phyloP scores from a whole-genome alignment of 2,888 invertebrate genomes.

The Smittia aterrima region DNA sequence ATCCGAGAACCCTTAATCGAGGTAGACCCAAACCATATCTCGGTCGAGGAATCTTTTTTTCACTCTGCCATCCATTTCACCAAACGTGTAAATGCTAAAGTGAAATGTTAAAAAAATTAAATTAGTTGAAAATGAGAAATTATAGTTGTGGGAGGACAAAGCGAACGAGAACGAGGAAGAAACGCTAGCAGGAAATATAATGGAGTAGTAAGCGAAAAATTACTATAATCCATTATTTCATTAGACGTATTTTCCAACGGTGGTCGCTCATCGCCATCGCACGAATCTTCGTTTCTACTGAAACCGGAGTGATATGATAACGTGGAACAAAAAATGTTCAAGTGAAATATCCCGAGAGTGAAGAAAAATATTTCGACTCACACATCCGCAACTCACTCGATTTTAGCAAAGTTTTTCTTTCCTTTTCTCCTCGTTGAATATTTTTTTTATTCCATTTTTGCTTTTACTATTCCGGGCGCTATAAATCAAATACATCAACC shows the following conservation, averaged over 20 bases:
- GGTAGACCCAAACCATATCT: constrained; percentile 37
- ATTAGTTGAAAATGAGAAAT: constrained; percentile 41
- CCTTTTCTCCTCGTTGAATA: constrained; percentile 18
- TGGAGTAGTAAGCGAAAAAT: constrained; percentile 36
- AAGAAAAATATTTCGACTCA: background rate
- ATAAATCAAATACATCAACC: constrained; percentile 41
- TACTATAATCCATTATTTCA: constrained; percentile 37
- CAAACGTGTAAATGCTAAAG: constrained; percentile 34
- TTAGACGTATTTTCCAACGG: background rate
- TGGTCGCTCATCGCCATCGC: background rate
- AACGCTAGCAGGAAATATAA: constrained; percentile 25
- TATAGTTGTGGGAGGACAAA: constrained; percentile 23
- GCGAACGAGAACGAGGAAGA: background rate
- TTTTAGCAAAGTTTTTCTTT: constrained; percentile 12
- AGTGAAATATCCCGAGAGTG: background rate
- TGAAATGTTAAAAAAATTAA: constrained; percentile 27
- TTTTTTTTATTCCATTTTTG: constrained; percentile 34
- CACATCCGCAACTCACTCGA: background rate
- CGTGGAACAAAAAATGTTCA: background rate
- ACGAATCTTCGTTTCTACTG: background rate
- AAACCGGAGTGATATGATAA: background rate
- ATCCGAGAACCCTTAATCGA: constrained; percentile 34
- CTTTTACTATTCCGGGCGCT: constrained; percentile 34
- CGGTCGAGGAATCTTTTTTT: constrained; percentile 27
- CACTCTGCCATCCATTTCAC: constrained; percentile 10